These are phyloP conservation scores for honey bee (Apis mellifera) DNA, from an alignment of 1,140 invertebrate species.

Conservation along the genomic window Amel_HAv3.1 CM009934.2:4451501-4452000, in stretches of 20 bases:
- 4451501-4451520: background rate
- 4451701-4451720: constrained; percentile 81
- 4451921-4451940: background rate
- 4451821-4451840: background rate
- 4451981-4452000: background rate
- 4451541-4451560: constrained; percentile 57
- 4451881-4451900: too few relatives aligned
- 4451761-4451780: constrained; percentile 32
- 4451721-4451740: constrained; percentile 51
- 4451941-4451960: constrained; percentile 16
- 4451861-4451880: too few relatives aligned
- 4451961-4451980: background rate
- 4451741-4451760: constrained; percentile 40
- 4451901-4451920: too few relatives aligned
- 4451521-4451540: constrained; percentile 19
- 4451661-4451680: constrained; percentile 71
- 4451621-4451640: constrained; percentile 74
- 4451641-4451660: constrained; percentile 72
- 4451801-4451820: constrained; percentile 33
- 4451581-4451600: constrained; percentile 45
- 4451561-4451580: constrained; percentile 56
- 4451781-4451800: constrained; percentile 44
- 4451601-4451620: constrained; percentile 70
- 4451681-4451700: constrained; percentile 68
- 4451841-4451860: background rate